Conservation (phyloP, 2,797 vertebrate species). For the Natrix natrix region DNA sequence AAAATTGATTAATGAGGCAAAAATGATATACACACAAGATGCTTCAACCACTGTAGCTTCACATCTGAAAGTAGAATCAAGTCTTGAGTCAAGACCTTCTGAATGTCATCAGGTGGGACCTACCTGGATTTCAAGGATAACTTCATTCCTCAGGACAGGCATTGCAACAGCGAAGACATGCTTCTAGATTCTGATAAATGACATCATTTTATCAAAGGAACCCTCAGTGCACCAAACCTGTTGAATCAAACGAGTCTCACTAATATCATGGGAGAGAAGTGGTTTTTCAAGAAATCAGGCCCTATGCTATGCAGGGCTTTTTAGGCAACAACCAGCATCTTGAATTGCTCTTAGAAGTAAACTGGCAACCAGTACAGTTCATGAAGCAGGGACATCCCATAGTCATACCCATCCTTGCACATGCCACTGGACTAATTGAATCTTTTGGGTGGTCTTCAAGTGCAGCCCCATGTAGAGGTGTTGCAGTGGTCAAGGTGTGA, state of each 20-base stretch:
- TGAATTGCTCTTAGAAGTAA: neutral
- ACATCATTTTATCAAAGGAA: neutral
- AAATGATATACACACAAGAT: neutral
- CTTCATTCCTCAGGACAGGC: neutral
- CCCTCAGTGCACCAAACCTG: neutral
- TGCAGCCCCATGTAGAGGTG: neutral
- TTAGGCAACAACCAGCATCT: neutral
- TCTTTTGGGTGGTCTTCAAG: neutral
- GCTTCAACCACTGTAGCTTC: neutral
- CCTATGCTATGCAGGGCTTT: neutral
- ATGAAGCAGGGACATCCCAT: neutral
- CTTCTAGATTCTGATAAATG: neutral
- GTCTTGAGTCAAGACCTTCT: neutral
- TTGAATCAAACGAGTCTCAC: neutral
- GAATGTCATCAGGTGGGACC: neutral
- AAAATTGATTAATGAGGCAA: neutral
- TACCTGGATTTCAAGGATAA: neutral
- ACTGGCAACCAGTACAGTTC: neutral
- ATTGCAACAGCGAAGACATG: neutral
- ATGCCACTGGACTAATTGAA: neutral
- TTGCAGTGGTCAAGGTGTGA: neutral
- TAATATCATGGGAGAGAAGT: neutral
- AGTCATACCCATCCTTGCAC: neutral
- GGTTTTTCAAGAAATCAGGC: neutral
- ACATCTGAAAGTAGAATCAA: neutral